A percentile compares a stretch with the other conserved stretches of the same genome.
Conservation (phyloP, 2,888 invertebrate genomes). For the Pachliopta kotzebuea region DNA sequence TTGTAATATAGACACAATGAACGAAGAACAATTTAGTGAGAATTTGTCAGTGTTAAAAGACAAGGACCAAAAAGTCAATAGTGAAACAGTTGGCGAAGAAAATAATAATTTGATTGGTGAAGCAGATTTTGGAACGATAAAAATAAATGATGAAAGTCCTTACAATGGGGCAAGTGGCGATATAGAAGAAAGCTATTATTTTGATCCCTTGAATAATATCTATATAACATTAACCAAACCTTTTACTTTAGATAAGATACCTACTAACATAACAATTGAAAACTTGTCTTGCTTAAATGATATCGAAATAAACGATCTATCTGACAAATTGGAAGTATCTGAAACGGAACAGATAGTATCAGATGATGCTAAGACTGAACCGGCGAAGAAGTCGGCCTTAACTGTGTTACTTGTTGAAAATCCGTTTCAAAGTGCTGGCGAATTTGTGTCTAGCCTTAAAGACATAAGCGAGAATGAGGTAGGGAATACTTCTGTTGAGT, state of each 20-base stretch:
- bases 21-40: slow-evolving; percentile 4
- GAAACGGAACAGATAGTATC: slow-evolving; percentile 1
- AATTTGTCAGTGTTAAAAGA: neutral
- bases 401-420: slow-evolving; percentile 60
- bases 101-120: neutral
- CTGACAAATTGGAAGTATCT: slow-evolving; percentile 3
- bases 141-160: neutral
- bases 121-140: neutral
- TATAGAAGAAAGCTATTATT: slow-evolving; percentile 2
- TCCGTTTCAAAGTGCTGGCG: slow-evolving; percentile 48
- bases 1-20: neutral
- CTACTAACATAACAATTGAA: slow-evolving; percentile 18
- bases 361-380: neutral
- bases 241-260: neutral
- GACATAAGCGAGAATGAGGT: slow-evolving; percentile 26
- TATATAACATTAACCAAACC: slow-evolving; percentile 13
- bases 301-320: neutral
- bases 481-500: slow-evolving; percentile 1
- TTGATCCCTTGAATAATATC: neutral
- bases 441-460: slow-evolving; percentile 30
- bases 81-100: neutral
- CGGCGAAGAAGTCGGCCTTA: slow-evolving; percentile 52
- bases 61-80: neutral
- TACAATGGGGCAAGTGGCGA: neutral
- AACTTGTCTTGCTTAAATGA: slow-evolving; percentile 1